Conservation (phyloP, 2,113 vertebrate genomes). For the Turdus rufiventris region DNA sequence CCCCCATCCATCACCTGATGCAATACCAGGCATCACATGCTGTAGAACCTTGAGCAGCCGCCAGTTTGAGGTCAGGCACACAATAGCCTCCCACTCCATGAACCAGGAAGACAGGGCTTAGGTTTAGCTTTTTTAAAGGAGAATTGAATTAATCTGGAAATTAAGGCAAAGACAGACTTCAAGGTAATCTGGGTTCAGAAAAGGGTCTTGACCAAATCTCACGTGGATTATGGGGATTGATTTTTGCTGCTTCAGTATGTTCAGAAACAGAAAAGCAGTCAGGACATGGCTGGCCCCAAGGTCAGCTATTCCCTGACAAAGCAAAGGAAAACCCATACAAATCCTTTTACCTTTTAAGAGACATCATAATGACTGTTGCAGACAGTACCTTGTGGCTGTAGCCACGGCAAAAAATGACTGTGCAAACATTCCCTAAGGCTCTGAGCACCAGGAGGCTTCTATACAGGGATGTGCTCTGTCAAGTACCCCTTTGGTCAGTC, state of each 20-base stretch:
- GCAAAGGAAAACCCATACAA: not conserved
- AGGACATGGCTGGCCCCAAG: not conserved
- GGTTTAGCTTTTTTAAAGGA: not conserved
- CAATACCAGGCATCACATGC: not conserved
- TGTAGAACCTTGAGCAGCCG: not conserved
- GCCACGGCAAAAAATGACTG: not conserved
- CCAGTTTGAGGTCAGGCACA: not conserved
- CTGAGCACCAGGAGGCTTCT: accelerated
- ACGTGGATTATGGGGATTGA: not conserved
- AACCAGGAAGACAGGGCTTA: not conserved
- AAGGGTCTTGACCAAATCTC: not conserved
- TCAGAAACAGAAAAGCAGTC: not conserved
- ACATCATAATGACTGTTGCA: not conserved
- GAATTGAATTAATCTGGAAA: not conserved
- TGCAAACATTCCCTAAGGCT: not conserved
- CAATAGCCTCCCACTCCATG: not conserved
- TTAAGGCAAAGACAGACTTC: not conserved
- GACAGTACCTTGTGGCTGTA: not conserved
- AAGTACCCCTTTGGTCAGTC: not conserved
- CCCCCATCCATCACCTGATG: not conserved
- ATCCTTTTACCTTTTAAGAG: not conserved
- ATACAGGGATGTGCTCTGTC: not conserved
- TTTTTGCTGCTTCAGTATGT: not conserved
- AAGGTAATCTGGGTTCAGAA: not conserved
- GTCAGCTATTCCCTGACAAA: not conserved